These are phyloP conservation scores for Nomada fucata DNA, from an alignment of 2,888 invertebrate species.

Conservation along the genomic window DNA sequence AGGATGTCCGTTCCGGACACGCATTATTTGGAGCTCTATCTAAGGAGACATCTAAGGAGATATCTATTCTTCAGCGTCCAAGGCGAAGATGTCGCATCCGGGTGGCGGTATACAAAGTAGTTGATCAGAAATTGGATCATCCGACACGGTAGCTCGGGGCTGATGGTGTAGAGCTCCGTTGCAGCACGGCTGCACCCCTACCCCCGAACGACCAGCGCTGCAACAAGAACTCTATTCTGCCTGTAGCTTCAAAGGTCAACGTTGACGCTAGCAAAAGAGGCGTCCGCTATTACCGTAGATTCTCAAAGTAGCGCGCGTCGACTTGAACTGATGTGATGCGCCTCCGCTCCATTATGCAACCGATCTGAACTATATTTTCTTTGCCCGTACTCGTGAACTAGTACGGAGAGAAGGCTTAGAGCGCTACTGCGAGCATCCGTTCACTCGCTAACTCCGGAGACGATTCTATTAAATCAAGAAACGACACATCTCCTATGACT, in stretches of 20 bases:
- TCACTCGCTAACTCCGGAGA: slow-evolving; percentile 57
- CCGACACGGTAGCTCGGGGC: slow-evolving; percentile 33
- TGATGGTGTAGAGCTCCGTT: slow-evolving; percentile 20
- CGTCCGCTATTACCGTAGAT: slow-evolving; percentile 49
- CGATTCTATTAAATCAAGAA: slow-evolving; percentile 41
- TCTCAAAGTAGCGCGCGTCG: slow-evolving; percentile 47
- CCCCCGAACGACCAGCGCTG: slow-evolving; percentile 27
- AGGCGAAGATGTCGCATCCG: slow-evolving; percentile 40
- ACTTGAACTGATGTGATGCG: slow-evolving; percentile 53
- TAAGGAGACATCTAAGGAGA: too few relatives aligned
- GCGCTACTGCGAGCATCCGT: slow-evolving; percentile 67
- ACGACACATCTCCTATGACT: slow-evolving; percentile 18
- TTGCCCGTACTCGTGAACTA: slow-evolving; percentile 40
- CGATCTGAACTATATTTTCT: slow-evolving; percentile 70
- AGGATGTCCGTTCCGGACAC: neutral
- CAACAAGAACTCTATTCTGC: slow-evolving; percentile 16
- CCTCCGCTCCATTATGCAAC: slow-evolving; percentile 67
- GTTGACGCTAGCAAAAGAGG: slow-evolving; percentile 45
- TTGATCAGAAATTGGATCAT: slow-evolving; percentile 52
- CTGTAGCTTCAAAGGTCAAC: slow-evolving; percentile 63
- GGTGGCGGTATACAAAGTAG: slow-evolving; percentile 21
- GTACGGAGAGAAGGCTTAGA: slow-evolving; percentile 40
- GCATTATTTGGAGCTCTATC: slow-evolving; percentile 19
- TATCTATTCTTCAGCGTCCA: slow-evolving; percentile 20
- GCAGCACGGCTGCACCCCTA: slow-evolving; percentile 56